These are phyloP conservation scores for Siniperca obscura DNA, from an alignment of 2,797 vertebrate genomes.

Conservation along the genomic window DNA sequence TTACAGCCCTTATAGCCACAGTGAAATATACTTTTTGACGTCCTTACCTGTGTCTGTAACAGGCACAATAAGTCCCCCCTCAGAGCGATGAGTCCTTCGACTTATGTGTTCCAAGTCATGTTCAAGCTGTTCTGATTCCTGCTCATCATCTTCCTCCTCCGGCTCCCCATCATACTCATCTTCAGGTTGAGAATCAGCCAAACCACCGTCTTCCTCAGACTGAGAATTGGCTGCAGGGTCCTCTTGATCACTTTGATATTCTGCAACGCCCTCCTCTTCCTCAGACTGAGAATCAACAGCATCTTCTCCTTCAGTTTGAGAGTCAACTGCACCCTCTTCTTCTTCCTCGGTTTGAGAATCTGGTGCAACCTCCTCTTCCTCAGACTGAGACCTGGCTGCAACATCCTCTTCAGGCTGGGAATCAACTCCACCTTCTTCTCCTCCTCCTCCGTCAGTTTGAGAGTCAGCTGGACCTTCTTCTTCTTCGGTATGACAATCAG, in stretches of 20 bases:
- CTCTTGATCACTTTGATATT: conserved; percentile 23
- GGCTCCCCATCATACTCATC: conserved; percentile 18
- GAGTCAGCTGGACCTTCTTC: conserved; percentile 12
- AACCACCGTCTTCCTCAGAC: conserved; percentile 31
- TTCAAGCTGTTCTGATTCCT: conserved; percentile 25
- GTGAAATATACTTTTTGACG: not conserved
- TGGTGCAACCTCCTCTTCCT: conserved; percentile 23
- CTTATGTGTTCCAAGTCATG: conserved; percentile 51
- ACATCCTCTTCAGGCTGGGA: not conserved
- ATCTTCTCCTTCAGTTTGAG: not conserved
- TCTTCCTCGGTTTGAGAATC: conserved; percentile 20
- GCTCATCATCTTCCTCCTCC: conserved; percentile 26
- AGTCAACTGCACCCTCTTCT: not conserved
- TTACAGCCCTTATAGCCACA: not conserved
- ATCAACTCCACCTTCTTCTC: not conserved
- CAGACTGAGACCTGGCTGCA: not conserved
- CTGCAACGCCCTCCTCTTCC: conserved; percentile 5
- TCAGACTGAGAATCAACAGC: not conserved
- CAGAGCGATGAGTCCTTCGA: conserved; percentile 66
- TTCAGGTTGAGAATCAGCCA: conserved; percentile 46
- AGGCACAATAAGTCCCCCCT: conserved; percentile 41
- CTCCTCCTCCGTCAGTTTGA: conserved; percentile 6
- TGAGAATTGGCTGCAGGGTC: not conserved
- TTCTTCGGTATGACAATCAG: not conserved
- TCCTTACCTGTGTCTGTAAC: conserved; percentile 65